Evolutionary conservation across 1,140 invertebrate genomes (phyloP).

Genomic region (Oryzaephilus surinamensis): DNA sequence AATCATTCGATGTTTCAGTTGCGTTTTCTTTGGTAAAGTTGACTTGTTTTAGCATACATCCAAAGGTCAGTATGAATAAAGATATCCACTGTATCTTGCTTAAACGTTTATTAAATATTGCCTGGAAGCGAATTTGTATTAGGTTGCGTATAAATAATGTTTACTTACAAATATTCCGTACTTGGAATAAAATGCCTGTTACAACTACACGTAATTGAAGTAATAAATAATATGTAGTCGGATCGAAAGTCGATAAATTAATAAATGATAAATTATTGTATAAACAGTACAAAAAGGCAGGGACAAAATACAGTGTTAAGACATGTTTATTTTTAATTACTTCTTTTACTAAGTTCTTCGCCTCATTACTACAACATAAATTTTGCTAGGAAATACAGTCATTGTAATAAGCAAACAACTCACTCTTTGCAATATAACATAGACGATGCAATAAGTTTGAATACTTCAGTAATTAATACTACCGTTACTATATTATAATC

Average conservation of each 20-base stretch:
- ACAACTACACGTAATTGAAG: slow-evolving; percentile 87
- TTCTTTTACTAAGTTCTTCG: slow-evolving; percentile 42
- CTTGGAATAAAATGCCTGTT: slow-evolving; percentile 49
- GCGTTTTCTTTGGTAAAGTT: slow-evolving; percentile 42
- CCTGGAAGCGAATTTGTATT: too few species aligned
- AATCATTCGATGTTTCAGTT: slow-evolving; percentile 32
- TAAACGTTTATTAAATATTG: slow-evolving; percentile 79
- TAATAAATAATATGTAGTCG: slow-evolving; percentile 89
- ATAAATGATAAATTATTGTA: slow-evolving; percentile 93
- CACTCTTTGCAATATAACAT: slow-evolving; percentile 62
- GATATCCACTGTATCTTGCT: slow-evolving; percentile 83
- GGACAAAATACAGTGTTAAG: slow-evolving; percentile 78
- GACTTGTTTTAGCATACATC: slow-evolving; percentile 87
- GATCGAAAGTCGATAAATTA: slow-evolving; percentile 84
- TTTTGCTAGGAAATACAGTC: slow-evolving; percentile 10
- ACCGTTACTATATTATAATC: slow-evolving; percentile 81
- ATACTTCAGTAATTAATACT: slow-evolving; percentile 76
- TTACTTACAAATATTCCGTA: slow-evolving; percentile 6
- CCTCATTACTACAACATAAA: slow-evolving; percentile 38
- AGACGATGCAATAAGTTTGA: slow-evolving; percentile 69
- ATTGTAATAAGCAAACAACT: slow-evolving; percentile 31
- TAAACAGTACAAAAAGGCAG: slow-evolving; percentile 82
- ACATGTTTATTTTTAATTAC: slow-evolving; percentile 51
- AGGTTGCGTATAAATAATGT: background rate
- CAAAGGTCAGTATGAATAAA: slow-evolving; percentile 70